A percentile compares a stretch with the other conserved stretches of the same genome.
phyloP scores from a whole-genome alignment of 1,140 invertebrate genomes.

The Procambarus clarkii region DNA sequence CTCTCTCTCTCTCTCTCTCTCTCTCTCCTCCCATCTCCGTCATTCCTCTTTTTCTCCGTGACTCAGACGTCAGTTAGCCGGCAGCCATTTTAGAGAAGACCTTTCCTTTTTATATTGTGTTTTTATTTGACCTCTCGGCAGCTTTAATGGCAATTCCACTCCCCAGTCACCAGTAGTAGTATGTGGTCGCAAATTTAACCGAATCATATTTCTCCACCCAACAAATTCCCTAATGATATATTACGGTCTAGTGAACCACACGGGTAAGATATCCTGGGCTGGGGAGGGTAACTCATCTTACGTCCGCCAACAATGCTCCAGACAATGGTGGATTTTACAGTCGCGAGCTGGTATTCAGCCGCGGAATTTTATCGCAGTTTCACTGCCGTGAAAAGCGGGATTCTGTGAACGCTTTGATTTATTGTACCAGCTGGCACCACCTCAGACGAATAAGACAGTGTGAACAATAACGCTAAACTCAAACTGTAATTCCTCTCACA shows the following conservation, averaged over 20 bases:
- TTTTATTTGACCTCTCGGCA: conserved; percentile 38
- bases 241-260: not conserved
- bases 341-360: conserved; percentile 43
- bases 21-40: conserved; percentile 21
- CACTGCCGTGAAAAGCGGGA: conserved; percentile 50
- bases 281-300: conserved; percentile 42
- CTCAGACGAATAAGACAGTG: conserved; percentile 17
- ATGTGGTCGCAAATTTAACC: conserved; percentile 19
- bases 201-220: not conserved
- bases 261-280: conserved; percentile 38
- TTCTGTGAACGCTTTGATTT: conserved; percentile 54
- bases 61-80: conserved; percentile 23
- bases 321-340: conserved; percentile 66
- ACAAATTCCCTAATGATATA: not conserved
- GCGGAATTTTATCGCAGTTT: conserved; percentile 58
- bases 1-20: conserved; percentile 20
- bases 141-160: conserved; percentile 40
- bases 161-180: conserved; percentile 7
- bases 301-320: conserved; percentile 50
- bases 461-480: not conserved
- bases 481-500: not conserved
- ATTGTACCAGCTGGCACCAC: conserved; percentile 36
- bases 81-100: conserved; percentile 51
- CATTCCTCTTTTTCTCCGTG: not conserved
- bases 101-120: conserved; percentile 28